Conservation (phyloP, 2,888 invertebrate genomes). For the Phasia obesa region DNA sequence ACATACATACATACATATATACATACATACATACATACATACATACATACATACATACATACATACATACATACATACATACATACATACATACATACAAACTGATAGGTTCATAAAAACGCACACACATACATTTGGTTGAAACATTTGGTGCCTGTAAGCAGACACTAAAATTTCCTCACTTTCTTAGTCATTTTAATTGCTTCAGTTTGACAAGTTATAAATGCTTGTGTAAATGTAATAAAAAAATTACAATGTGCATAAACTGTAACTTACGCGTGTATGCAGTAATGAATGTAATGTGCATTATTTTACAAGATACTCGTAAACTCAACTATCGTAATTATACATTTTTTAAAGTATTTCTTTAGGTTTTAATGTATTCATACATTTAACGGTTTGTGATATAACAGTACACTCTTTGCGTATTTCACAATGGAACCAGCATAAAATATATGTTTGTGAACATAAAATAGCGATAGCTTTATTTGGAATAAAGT, state of each 20-base stretch:
- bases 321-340: slow-evolving; percentile 42
- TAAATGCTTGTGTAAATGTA: neutral
- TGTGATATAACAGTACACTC: slow-evolving; percentile 23
- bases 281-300: no score
- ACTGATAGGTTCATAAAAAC: no score
- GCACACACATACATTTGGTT: no score
- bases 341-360: slow-evolving; percentile 46
- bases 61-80: no score
- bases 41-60: neutral
- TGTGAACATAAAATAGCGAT: no score
- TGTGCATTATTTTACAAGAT: slow-evolving; percentile 23
- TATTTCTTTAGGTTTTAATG: slow-evolving; percentile 46
- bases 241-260: slow-evolving; percentile 40
- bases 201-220: neutral
- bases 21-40: neutral
- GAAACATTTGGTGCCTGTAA: slow-evolving; percentile 47
- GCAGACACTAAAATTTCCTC: slow-evolving; percentile 35
- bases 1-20: neutral
- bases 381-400: slow-evolving; percentile 65
- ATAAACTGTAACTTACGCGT: no score
- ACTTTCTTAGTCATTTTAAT: slow-evolving; percentile 34
- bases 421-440: no score
- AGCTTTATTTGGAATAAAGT: no score
- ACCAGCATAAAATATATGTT: no score
- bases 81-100: neutral